phyloP scores from a whole-genome alignment of 2,113 vertebrate species.

The Rhynchomys soricoides region DNA sequence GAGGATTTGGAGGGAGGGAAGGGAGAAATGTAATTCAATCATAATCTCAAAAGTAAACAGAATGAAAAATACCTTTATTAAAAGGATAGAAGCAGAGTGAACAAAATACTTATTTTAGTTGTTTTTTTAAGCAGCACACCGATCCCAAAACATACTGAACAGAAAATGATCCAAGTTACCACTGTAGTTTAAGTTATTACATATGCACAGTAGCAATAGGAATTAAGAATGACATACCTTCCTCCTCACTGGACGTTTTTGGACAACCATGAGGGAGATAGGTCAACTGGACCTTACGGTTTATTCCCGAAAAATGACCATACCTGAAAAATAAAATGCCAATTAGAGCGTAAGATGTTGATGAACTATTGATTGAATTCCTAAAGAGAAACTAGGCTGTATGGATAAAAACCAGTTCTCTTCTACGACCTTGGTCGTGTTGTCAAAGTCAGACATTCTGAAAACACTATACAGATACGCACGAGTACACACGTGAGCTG shows the following conservation, averaged over 20 bases:
- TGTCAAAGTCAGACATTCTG: background rate
- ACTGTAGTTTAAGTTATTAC: background rate
- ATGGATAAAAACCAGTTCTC: constrained; percentile 19
- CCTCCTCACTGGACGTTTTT: constrained; percentile 95
- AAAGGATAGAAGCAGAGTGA: background rate
- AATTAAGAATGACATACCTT: constrained; percentile 86
- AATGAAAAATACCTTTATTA: background rate
- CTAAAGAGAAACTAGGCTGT: constrained; percentile 46
- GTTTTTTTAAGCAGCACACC: background rate
- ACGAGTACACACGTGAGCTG: background rate
- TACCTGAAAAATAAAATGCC: constrained; percentile 87
- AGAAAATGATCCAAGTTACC: background rate
- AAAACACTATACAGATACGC: background rate
- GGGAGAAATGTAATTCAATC: background rate
- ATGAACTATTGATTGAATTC: background rate
- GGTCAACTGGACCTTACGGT: constrained; percentile 94
- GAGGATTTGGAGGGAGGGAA: background rate
- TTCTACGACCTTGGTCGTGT: constrained; percentile 4
- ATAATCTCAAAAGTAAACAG: background rate
- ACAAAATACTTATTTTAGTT: background rate
- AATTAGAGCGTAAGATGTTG: background rate
- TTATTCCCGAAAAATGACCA: constrained; percentile 95
- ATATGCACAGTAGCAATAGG: background rate
- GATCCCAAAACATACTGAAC: background rate
- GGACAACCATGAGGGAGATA: constrained; percentile 95